Base-by-base conservation (phyloP, 53 echinoderm and acorn worm species). In the Pentamera pediparva region DNA sequence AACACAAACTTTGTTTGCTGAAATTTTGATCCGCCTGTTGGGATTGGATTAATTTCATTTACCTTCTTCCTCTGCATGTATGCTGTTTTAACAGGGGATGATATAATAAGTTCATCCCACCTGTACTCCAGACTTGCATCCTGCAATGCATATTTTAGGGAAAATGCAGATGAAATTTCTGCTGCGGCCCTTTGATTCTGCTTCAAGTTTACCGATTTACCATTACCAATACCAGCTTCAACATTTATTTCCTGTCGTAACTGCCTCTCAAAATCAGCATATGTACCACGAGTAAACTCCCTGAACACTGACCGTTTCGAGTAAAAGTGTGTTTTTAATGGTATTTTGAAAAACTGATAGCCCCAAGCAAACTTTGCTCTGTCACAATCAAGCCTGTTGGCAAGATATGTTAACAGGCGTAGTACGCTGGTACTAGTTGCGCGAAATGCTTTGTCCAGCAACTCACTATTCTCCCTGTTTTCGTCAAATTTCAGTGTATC, bases 1-100 rank as follows among this genome's bases (percentile, higher is more conserved):
- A 72, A 72, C 31, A 72, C 73, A 72, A 54, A 72, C 34, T 53
- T 72, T 29, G 73, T 72, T 53, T 72, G 73, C n/a, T 27, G 35
- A 9, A n/a, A n/a, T n/a, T n/a, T n/a, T n/a, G n/a, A n/a, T n/a
- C n/a, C n/a, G n/a, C n/a, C n/a, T n/a, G n/a, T n/a, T n/a, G n/a
- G n/a, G n/a, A n/a, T n/a, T n/a, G n/a, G n/a, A n/a, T n/a, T n/a
- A n/a, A n/a, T n/a, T n/a, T n/a, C n/a, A n/a, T n/a, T n/a, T n/a
- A n/a, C n/a, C n/a, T 28, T 67, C 30, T 13, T 43, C 15, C 13
- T 21, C 30, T 29, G 41, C 6, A 21, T 30, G 10, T 67, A 43
- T 15, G 39, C 21, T 5, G 30, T 15, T 72, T 72, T 72, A 19
- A 9, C 33, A 10, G 73, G 73, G 19, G 73, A 72, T 35, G 73